These are phyloP conservation scores for Sylvicapra grimmia DNA, from an alignment of 2,113 vertebrate genomes.

Conservation along the genomic window DNA sequence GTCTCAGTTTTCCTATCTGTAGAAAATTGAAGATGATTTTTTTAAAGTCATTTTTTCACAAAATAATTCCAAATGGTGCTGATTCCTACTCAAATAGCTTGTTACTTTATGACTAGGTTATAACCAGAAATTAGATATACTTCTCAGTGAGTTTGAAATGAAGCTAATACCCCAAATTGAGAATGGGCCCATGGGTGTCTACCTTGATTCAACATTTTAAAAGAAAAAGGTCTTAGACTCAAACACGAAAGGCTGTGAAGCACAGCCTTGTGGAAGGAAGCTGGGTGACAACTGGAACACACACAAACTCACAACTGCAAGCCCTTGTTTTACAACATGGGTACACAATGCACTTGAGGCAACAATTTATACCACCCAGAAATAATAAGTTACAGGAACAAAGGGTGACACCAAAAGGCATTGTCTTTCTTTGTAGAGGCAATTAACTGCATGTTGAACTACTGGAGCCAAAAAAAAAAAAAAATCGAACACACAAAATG, in stretches of 20 bases:
- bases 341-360: slow-evolving; percentile 46
- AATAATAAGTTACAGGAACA: background rate
- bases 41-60: background rate
- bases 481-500: background rate
- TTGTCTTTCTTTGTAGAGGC: slow-evolving; percentile 46
- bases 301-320: slow-evolving; percentile 53
- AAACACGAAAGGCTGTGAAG: background rate
- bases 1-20: slow-evolving; percentile 56
- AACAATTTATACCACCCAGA: slow-evolving; percentile 51
- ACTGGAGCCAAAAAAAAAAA: slow-evolving; percentile 1
- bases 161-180: slow-evolving; percentile 21
- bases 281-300: slow-evolving; percentile 63
- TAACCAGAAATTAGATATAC: slow-evolving; percentile 57
- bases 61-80: slow-evolving; percentile 37
- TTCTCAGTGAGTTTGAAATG: slow-evolving; percentile 27
- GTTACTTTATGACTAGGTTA: slow-evolving; percentile 52
- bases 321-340: slow-evolving; percentile 59
- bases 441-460: slow-evolving; percentile 53
- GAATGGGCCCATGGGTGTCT: slow-evolving; percentile 21
- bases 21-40: slow-evolving; percentile 51
- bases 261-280: background rate
- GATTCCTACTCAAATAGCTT: slow-evolving; percentile 44
- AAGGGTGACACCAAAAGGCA: slow-evolving; percentile 53
- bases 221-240: slow-evolving; percentile 34
- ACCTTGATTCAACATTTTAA: slow-evolving; percentile 21